A percentile compares a stretch with the other conserved stretches of the same genome.
Conservation (phyloP, 2,113 vertebrate species). For the Periophthalmodon schlosseri region DNA sequence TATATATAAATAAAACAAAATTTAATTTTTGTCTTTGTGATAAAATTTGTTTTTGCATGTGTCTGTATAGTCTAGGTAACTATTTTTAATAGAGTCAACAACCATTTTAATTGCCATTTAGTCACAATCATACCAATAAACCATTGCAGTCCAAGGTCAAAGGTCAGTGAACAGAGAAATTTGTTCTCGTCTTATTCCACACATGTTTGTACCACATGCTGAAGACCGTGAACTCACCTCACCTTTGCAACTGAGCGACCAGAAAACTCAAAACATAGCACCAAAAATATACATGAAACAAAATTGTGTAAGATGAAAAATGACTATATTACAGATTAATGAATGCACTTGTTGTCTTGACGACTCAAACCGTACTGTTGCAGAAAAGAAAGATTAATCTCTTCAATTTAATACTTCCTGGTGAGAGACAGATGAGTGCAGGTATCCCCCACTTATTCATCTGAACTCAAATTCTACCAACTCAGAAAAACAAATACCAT, state of each 20-base stretch:
- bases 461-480: conserved; percentile 57
- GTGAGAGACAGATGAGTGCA: conserved; percentile 68
- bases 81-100: too few relatives aligned
- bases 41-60: too few relatives aligned
- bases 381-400: conserved; percentile 66
- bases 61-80: too few relatives aligned
- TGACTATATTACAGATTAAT: not conserved
- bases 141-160: too few relatives aligned
- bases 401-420: conserved; percentile 60
- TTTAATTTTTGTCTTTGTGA: too few relatives aligned
- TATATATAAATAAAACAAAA: too few relatives aligned
- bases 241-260: not conserved
- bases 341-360: conserved; percentile 22
- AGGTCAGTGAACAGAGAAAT: not conserved
- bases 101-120: too few relatives aligned
- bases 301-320: not conserved
- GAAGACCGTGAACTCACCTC: not conserved
- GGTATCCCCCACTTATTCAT: conserved; percentile 61
- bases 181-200: not conserved
- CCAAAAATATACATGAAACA: not conserved
- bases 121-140: too few relatives aligned
- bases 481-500: conserved; percentile 37
- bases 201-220: not conserved
- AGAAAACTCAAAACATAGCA: not conserved
- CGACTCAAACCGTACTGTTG: conserved; percentile 29